Conservation (phyloP, 2,113 vertebrate species). For the Propithecus coquereli region DNA sequence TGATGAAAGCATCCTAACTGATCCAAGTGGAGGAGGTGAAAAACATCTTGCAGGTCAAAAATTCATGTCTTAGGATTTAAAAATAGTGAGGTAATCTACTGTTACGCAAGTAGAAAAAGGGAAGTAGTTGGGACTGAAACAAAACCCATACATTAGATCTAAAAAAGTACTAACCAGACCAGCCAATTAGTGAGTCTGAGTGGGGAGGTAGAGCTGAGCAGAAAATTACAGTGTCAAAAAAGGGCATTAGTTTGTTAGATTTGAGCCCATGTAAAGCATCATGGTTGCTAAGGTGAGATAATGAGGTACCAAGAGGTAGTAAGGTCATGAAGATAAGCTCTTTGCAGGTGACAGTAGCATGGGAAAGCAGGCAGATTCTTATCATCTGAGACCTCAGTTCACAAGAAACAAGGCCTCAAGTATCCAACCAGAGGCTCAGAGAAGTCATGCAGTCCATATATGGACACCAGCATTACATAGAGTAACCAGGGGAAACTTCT, state of each 20-base stretch:
- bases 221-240: not conserved
- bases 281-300: not conserved
- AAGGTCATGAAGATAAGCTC: not conserved
- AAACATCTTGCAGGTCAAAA: not conserved
- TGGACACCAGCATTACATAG: no score
- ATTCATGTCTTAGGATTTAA: not conserved
- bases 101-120: not conserved
- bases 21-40: not conserved
- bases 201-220: not conserved
- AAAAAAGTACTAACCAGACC: not conserved
- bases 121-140: not conserved
- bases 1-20: not conserved
- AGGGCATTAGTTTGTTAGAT: not conserved
- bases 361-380: not conserved
- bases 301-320: not conserved
- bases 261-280: not conserved
- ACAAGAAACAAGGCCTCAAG: not conserved
- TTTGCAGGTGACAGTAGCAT: not conserved
- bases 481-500: not conserved
- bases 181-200: not conserved
- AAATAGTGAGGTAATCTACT: not conserved
- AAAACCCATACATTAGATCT: not conserved
- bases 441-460: not conserved
- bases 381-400: not conserved
- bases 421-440: not conserved